Base-by-base conservation (phyloP, 1,140 invertebrate species). In the Pomacea maculata region DNA sequence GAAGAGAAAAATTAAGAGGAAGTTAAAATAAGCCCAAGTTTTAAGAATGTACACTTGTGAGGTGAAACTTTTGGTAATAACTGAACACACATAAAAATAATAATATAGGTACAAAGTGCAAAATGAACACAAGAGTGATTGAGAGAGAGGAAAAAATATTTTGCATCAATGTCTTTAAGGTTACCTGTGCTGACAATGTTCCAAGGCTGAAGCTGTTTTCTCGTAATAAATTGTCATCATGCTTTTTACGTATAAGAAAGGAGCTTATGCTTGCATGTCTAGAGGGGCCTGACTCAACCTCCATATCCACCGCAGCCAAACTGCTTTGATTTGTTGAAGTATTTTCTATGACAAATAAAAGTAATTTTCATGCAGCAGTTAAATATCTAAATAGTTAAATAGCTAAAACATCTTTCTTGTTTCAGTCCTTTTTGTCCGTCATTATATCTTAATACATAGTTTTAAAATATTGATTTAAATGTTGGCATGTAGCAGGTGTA, bases 161-260 rank as follows among this genome's bases (percentile, higher is more conserved):
- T n/a, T 9, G 21, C 25, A 21, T 15, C 52, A 25, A 15, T 15
- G 21, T 12, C 75, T 63, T 5, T n/a, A 34, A 45, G 11, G 9
- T 12, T 21, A 80, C 57, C 72, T 71, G 71, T 52, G 61, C 3
- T 7, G 14, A n/a, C 17, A 73, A 21, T 8, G 61, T 74, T 57
- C 57, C 57, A 6, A 45, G 78, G 25, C 78, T 73, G 70, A 73
- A 73, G 34, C 55, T 70, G 77, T 71, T 57, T 14, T 68, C 64
- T 5, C 45, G 64, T 9, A 70, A 67, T 17, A 65, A n/a, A 1
- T 67, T n/a, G 34, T 71, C 25, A 21, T 21, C 25, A 25, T 19
- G 63, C 29, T 77, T 77, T 52, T 77, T 77, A 5, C 75, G 61
- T 34, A 77, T 67, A 17, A 77, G 75, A 65, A 77, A 77, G 25